Evolutionary conservation across 2,113 vertebrate genomes (phyloP), one percentile per base, ranked within the genome.

Genomic region (Poeciliopsis turrubarensis): DNA sequence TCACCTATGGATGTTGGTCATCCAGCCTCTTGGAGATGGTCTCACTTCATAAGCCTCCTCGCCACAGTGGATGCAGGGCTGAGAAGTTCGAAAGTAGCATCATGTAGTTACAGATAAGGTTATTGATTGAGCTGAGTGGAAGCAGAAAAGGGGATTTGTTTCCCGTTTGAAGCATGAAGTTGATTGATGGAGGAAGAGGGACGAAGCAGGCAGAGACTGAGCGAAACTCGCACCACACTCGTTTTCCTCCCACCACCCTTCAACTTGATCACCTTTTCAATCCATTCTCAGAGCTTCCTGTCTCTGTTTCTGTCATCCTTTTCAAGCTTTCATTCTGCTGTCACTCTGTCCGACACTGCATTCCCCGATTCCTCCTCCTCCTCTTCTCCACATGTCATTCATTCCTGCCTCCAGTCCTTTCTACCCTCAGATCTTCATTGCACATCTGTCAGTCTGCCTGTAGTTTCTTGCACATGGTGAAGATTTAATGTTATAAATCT

Each of bases 151-250:
- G n/a, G 17, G 6, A 68, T 15, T 78, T 64, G 25, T 86, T 86
- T 91, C 69, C 60, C 65, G 79, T 68, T 14, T 29, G 60, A 63
- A 73, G 83, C 83, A 83, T 78, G 88, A 84, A 82, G 80, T 75
- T 86, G 85, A 89, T 84, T 70, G 73, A 90, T 82, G 76, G 65
- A 47, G 68, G 66, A 60, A 54, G 65, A 62, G 62, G 37, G 65
- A 41, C 1, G 39, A 30, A 61, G 68, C 57, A 5, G 77, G 72
- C 77, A 75, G 77, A 72, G 83, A 81, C 54, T n/a, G 79, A 81
- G 69, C n/a, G 9, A 22, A 51, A 60, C 37, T 37, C 0, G 31
- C 9, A 67, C 27, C 7, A 17, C 31, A 62, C 37, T 37, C 0
- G 31, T 12, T 68, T 73, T 72, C 12, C 7, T 39, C 34, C 19